These are phyloP conservation scores for Dryoscopus gambensis DNA, from an alignment of 2,113 vertebrate genomes.

Conservation along the genomic window DNA sequence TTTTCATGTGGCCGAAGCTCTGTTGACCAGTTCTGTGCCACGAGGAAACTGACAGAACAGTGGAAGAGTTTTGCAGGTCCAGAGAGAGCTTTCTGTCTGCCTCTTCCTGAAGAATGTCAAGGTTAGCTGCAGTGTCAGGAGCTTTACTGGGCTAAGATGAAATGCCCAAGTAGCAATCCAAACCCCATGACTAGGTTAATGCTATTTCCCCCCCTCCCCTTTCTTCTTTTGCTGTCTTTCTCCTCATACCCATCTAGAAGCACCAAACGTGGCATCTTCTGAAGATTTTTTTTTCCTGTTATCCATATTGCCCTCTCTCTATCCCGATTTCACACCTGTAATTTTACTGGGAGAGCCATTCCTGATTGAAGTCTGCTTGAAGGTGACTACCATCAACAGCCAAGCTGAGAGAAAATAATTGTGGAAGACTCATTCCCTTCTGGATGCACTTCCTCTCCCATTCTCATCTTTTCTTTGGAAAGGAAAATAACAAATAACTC, in stretches of 20 bases:
- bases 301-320: background rate
- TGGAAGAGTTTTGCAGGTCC: background rate
- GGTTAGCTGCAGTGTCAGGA: background rate
- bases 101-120: background rate
- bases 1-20: background rate
- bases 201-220: fast-evolving
- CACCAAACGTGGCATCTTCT: background rate
- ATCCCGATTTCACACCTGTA: background rate
- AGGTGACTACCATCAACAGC: background rate
- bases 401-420: background rate
- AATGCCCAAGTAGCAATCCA: background rate
- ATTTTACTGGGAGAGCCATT: background rate
- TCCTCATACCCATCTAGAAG: background rate
- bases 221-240: background rate
- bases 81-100: background rate
- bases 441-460: background rate
- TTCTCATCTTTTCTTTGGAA: background rate
- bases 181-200: background rate
- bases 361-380: background rate
- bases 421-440: background rate
- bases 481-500: background rate
- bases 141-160: background rate
- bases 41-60: background rate
- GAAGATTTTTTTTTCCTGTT: background rate
- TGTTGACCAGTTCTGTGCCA: background rate